Conservation (phyloP, 2,797 vertebrate species). For the Eptatretus atami region DNA sequence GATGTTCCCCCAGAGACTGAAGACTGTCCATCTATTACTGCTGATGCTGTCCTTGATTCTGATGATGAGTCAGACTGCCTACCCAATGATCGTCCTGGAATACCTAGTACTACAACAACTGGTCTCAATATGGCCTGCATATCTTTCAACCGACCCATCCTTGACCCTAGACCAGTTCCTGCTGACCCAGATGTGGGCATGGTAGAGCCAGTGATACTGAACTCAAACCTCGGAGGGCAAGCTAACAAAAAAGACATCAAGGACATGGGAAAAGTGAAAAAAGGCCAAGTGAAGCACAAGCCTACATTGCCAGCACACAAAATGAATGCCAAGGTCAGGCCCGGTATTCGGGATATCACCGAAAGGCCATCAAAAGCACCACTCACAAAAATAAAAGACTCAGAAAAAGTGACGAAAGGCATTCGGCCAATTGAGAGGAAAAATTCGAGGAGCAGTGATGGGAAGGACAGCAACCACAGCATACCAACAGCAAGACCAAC, state of each 20-base stretch:
- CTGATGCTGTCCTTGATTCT: slow-evolving; percentile 50
- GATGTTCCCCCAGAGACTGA: slow-evolving; percentile 54
- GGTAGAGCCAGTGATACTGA: neutral
- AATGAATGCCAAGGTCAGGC: neutral
- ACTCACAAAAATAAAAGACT: too few species aligned
- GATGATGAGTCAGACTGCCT: slow-evolving; percentile 80
- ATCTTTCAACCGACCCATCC: neutral
- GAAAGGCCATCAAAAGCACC: too few species aligned
- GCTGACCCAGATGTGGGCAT: slow-evolving; percentile 2
- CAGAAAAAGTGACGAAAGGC: neutral
- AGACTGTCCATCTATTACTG: slow-evolving; percentile 50
- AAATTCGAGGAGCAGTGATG: slow-evolving; percentile 1
- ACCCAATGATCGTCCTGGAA: slow-evolving; percentile 49
- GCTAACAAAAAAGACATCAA: neutral
- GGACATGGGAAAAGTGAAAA: neutral
- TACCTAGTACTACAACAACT: too few species aligned
- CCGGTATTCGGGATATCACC: too few species aligned
- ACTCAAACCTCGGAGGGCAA: neutral
- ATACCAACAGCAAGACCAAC: too few species aligned
- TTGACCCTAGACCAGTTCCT: neutral
- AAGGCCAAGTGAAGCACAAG: neutral
- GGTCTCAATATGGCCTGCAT: too few species aligned
- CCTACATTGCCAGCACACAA: neutral
- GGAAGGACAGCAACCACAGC: neutral
- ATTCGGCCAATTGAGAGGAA: neutral